A percentile compares a stretch with the other conserved stretches of the same genome.
Evolutionary conservation across 2,888 invertebrate species (phyloP).

Genomic region (Hydrotaea cyrtoneurina): DNA sequence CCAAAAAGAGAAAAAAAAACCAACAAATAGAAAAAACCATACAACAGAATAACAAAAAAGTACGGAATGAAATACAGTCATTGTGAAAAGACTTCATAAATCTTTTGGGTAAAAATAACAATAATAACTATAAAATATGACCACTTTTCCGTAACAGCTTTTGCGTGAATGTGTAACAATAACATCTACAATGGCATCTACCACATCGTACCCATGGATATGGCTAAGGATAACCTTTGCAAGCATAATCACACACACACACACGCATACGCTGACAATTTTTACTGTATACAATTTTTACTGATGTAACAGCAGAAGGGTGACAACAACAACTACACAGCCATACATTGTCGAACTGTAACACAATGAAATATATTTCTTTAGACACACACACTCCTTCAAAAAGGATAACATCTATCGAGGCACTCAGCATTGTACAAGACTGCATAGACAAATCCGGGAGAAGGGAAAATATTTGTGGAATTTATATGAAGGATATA

Average conservation of each 20-base stretch:
- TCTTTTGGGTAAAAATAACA: constrained; percentile 41
- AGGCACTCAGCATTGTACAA: too few relatives aligned
- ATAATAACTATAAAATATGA: constrained; percentile 54
- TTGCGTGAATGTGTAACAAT: not conserved
- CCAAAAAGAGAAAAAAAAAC: not conserved
- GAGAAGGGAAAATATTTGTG: too few relatives aligned
- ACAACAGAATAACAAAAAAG: not conserved
- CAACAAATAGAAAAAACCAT: not conserved
- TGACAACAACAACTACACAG: too few relatives aligned
- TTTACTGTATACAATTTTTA: not conserved
- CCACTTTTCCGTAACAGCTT: constrained; percentile 4
- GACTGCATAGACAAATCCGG: too few relatives aligned
- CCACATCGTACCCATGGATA: not conserved
- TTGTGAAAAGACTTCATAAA: constrained; percentile 33
- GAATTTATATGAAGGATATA: too few relatives aligned
- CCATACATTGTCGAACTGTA: too few relatives aligned
- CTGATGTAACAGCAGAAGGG: too few relatives aligned
- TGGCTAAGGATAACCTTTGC: not conserved
- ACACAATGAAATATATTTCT: too few relatives aligned
- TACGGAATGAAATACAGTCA: not conserved
- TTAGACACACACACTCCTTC: too few relatives aligned
- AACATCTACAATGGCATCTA: not conserved
- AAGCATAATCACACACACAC: not conserved
- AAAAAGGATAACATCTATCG: too few relatives aligned
- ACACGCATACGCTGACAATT: not conserved